These are phyloP conservation scores for Hyposoter dolosus DNA, from an alignment of 2,888 invertebrate species.

Conservation along the genomic window DNA sequence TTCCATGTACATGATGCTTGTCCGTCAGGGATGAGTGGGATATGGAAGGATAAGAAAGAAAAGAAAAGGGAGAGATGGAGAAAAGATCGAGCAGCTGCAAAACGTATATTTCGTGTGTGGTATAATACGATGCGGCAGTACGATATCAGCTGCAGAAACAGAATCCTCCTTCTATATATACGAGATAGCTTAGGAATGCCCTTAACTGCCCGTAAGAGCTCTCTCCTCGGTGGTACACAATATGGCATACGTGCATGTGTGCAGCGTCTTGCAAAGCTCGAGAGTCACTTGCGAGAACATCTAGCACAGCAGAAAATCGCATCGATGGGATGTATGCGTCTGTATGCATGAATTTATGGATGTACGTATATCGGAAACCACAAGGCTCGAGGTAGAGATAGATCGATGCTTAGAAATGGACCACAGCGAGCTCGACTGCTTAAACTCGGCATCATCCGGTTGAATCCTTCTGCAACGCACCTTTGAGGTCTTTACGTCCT, in stretches of 20 bases:
- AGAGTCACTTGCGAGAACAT: slow-evolving; percentile 61
- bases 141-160: slow-evolving; percentile 54
- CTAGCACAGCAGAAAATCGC: slow-evolving; percentile 45
- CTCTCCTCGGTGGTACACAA: slow-evolving; percentile 1
- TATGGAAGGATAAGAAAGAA: slow-evolving; percentile 11
- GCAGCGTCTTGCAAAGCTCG: slow-evolving; percentile 50
- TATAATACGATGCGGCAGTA: slow-evolving; percentile 46
- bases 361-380: background rate
- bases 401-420: slow-evolving; percentile 59
- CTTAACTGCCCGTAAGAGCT: slow-evolving; percentile 50
- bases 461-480: slow-evolving; percentile 48
- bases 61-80: background rate
- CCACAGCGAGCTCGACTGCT: slow-evolving; percentile 35
- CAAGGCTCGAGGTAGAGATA: slow-evolving; percentile 55
- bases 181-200: slow-evolving; percentile 56
- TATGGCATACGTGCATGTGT: slow-evolving; percentile 8
- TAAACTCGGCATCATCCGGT: slow-evolving; percentile 23
- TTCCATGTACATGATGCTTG: slow-evolving; percentile 13
- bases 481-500: background rate
- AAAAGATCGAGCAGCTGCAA: slow-evolving; percentile 44
- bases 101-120: slow-evolving; percentile 36
- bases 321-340: slow-evolving; percentile 7
- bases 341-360: background rate
- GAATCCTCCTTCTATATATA: slow-evolving; percentile 43
- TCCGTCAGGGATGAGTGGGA: background rate